Percentiles rank a stretch among this genome's conserved stretches.
Conservation (phyloP, 2,113 vertebrate species). For the Corydoras sp. region DNA sequence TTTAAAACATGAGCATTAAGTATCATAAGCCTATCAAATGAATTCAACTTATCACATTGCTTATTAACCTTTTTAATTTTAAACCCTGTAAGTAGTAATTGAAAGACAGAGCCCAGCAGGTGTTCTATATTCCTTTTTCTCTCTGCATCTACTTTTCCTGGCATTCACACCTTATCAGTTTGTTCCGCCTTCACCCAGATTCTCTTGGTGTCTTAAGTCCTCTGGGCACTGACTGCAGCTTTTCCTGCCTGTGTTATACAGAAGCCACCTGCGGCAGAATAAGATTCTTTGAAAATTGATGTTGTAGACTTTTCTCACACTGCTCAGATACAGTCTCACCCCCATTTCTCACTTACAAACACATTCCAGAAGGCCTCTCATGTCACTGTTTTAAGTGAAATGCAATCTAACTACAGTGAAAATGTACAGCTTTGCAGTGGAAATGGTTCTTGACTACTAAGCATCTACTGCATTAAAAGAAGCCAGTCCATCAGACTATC, state of each 20-base stretch:
- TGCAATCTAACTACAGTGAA: background rate
- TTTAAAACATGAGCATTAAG: slow-evolving; percentile 11
- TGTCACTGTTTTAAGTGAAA: background rate
- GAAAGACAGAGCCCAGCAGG: slow-evolving; percentile 47
- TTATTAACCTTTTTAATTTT: slow-evolving; percentile 53
- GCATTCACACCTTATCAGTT: slow-evolving; percentile 31
- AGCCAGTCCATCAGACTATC: background rate
- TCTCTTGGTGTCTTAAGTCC: slow-evolving; percentile 16
- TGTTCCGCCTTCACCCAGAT: slow-evolving; percentile 25
- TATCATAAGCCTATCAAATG: slow-evolving; percentile 31
- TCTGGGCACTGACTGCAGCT: slow-evolving; percentile 20
- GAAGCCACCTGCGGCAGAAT: slow-evolving; percentile 28
- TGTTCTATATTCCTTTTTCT: slow-evolving; percentile 37
- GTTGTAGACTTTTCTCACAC: slow-evolving; percentile 4
- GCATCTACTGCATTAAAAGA: background rate
- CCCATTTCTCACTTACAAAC: background rate
- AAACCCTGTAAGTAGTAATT: slow-evolving; percentile 44
- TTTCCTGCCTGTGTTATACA: slow-evolving; percentile 26
- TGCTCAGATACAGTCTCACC: slow-evolving; percentile 2
- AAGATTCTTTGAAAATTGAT: slow-evolving; percentile 38
- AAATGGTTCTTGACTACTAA: background rate
- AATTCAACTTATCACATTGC: slow-evolving; percentile 46
- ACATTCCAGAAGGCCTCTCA: background rate
- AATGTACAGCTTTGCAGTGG: background rate
- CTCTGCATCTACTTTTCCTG: slow-evolving; percentile 18